A percentile compares a stretch with the other conserved stretches of the same genome.
Conservation (phyloP, 2,888 invertebrate species). For the Globia sparganii region DNA sequence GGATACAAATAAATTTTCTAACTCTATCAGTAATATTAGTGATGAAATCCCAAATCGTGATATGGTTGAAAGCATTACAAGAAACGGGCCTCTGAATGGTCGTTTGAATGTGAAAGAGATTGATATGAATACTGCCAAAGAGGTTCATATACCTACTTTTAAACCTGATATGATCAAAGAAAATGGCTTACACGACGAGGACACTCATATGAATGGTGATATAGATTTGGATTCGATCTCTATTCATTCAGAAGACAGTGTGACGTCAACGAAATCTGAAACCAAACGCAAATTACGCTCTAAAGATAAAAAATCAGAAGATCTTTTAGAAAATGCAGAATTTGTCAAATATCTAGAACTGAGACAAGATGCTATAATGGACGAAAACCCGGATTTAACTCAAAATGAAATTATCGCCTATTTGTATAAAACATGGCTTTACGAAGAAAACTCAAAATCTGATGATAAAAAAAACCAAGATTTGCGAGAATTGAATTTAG, state of each 20-base stretch:
- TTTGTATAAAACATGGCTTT: slow-evolving; percentile 87
- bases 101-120: slow-evolving; percentile 54
- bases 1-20: background rate
- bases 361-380: slow-evolving; percentile 84
- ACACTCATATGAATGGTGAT: slow-evolving; percentile 52
- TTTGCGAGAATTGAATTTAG: slow-evolving; percentile 72
- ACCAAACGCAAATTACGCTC: slow-evolving; percentile 70
- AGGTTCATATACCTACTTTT: slow-evolving; percentile 53
- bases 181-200: slow-evolving; percentile 52
- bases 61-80: slow-evolving; percentile 38
- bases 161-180: slow-evolving; percentile 32
- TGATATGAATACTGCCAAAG: slow-evolving; percentile 55
- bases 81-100: slow-evolving; percentile 31
- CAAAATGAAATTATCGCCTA: slow-evolving; percentile 84
- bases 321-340: slow-evolving; percentile 76
- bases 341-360: slow-evolving; percentile 87
- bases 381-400: slow-evolving; percentile 87
- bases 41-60: slow-evolving; percentile 42
- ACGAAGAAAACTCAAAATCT: slow-evolving; percentile 81
- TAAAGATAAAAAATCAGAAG: slow-evolving; percentile 58
- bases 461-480: slow-evolving; percentile 76
- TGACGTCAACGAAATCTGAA: slow-evolving; percentile 54
- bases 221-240: slow-evolving; percentile 65
- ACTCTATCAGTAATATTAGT: background rate
- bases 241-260: slow-evolving; percentile 69